A percentile compares a stretch with the other conserved stretches of the same genome.
Evolutionary conservation across 1,140 invertebrate genomes (phyloP).

Genomic region (Brachionus rotundiformis): DNA sequence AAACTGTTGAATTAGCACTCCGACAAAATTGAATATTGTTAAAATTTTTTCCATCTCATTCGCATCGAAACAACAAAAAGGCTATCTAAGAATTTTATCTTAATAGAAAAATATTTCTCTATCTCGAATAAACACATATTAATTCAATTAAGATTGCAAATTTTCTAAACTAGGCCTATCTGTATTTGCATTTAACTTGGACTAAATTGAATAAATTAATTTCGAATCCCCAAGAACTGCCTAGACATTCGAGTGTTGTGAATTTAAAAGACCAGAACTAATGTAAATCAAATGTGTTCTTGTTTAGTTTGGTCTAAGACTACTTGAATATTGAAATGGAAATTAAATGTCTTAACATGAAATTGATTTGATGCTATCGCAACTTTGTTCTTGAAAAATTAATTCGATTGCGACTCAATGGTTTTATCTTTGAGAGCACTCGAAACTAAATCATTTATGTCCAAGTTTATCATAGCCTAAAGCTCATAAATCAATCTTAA

Average conservation of each 20-base stretch:
- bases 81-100: constrained; percentile 35
- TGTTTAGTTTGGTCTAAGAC: neutral
- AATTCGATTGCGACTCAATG: constrained; percentile 10
- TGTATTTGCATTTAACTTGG: constrained; percentile 42
- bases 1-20: constrained; percentile 12
- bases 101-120: constrained; percentile 3
- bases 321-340: constrained; percentile 15
- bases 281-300: constrained; percentile 43
- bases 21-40: constrained; percentile 8
- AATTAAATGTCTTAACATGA: constrained; percentile 47
- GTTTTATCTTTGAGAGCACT: constrained; percentile 10
- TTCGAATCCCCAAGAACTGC: neutral
- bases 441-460: neutral
- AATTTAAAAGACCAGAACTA: constrained; percentile 27
- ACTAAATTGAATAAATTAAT: constrained; percentile 49
- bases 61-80: neutral
- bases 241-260: constrained; percentile 3
- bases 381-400: constrained; percentile 12
- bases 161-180: constrained; percentile 23
- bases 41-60: neutral
- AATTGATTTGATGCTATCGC: neutral
- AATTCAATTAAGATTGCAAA: constrained; percentile 49
- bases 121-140: constrained; percentile 41
- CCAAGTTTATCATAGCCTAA: neutral
- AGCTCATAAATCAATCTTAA: neutral